Evolutionary conservation across 2,113 vertebrate species (phyloP), one percentile per base, ranked within the genome.

Genomic region (Periophthalmodon schlosseri): DNA sequence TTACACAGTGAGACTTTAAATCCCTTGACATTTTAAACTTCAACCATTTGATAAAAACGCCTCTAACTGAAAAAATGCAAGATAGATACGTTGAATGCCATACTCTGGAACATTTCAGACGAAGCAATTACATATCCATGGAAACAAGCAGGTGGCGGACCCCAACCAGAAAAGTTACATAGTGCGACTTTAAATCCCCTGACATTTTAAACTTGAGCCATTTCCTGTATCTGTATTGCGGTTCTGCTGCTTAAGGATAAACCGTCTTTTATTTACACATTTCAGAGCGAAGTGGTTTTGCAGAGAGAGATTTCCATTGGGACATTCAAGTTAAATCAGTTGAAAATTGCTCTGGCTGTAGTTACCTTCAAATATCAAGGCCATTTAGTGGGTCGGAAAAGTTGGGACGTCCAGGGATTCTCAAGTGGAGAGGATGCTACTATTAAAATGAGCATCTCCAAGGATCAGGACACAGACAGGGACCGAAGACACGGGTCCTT

Each of bases 251-350:
- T 0, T 0, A 58, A 52, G 23, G 75, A 72, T 74, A 24, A 50
- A 57, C 21, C 11, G 3, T 39, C 50, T 65, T 75, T 54, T 46
- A 80, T 81, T 80, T 84, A 68, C 52, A 73, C 75, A 72, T 79
- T 56, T 28, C 5, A 15, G 15, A 78, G 57, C 69, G 67, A 56
- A 65, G 28, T n/a, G 63, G 21, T 9, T 18, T 28, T 12, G 18
- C 34, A n/a, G 61, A 4, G 61, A 64, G 39, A 12, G 20, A 57
- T 1, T 2, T 67, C 83, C 50, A 0, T 16, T 0, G 60, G 46
- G 57, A 28, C 15, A 20, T 12, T 24, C 50, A 23, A 15, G 34
- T 16, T 36, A 23, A 23, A 21, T 36, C 3, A 39, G 39, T 14
- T 0, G 58, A 70, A 61, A 23, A 68, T 54, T 61, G 18, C 70